Conservation (phyloP, 2,113 vertebrate species). For the Vulpes ferrilata region DNA sequence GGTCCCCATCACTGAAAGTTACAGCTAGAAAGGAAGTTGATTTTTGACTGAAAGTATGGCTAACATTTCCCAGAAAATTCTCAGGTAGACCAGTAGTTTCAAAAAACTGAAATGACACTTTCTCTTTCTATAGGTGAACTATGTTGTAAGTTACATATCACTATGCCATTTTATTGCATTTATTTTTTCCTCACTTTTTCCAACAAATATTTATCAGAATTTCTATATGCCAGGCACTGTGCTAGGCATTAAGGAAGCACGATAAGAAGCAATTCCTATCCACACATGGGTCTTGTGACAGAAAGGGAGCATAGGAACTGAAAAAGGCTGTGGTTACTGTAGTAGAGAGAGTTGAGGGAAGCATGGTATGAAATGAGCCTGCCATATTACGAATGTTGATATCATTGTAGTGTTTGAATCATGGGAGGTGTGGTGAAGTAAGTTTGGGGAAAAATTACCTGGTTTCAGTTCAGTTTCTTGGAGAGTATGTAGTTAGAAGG, state of each 20-base stretch:
- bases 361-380: background rate
- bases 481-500: background rate
- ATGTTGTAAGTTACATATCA: background rate
- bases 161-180: background rate
- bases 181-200: background rate
- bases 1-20: background rate
- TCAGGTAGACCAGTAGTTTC: background rate
- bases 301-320: background rate
- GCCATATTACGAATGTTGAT: background rate
- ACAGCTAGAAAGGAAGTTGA: background rate
- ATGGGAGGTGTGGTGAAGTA: background rate
- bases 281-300: background rate
- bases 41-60: background rate
- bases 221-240: background rate
- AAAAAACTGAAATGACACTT: background rate
- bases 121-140: background rate
- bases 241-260: background rate
- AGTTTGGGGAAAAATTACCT: background rate
- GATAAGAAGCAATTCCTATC: background rate
- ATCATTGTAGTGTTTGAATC: background rate
- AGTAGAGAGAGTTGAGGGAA: background rate
- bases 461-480: background rate
- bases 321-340: background rate
- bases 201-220: background rate
- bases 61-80: background rate